Evolutionary conservation across 2,113 vertebrate species (phyloP).

Genomic region (Euleptes europaea): DNA sequence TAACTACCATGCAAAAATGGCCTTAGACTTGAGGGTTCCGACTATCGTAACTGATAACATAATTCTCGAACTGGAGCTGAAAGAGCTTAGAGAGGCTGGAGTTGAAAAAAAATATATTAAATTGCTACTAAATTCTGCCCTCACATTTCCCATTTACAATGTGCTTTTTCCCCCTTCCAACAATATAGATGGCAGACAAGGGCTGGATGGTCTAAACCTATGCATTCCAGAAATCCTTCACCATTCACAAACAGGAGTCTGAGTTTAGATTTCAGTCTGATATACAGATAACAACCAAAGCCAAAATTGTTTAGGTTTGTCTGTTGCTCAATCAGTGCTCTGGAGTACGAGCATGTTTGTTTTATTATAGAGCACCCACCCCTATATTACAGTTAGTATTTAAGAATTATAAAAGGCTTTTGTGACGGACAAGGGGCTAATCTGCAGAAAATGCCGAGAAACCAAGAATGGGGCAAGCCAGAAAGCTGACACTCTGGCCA

Average conservation of each 20-base stretch:
- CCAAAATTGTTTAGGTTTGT: not conserved
- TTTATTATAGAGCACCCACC: not conserved
- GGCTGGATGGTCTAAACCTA: not conserved
- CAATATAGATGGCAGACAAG: accelerated
- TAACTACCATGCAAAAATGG: too few relatives aligned
- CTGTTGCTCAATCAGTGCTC: not conserved
- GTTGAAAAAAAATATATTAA: accelerated
- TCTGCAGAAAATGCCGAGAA: too few relatives aligned
- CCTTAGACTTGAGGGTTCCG: not conserved
- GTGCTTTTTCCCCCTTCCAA: not conserved
- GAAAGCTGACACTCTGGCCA: too few relatives aligned
- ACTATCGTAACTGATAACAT: not conserved
- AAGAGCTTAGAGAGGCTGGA: accelerated
- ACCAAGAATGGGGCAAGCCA: too few relatives aligned
- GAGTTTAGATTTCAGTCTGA: not conserved
- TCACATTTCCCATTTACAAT: not conserved
- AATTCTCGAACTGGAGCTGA: not conserved
- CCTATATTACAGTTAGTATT: not conserved
- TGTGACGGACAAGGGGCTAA: too few relatives aligned
- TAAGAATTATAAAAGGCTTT: not conserved
- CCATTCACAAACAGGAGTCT: accelerated
- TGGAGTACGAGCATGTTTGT: not conserved
- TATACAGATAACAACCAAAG: not conserved
- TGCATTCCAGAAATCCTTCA: not conserved
- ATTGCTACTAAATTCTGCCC: accelerated